Conservation (phyloP, 2,113 vertebrate genomes). For the Smithornis capensis region DNA sequence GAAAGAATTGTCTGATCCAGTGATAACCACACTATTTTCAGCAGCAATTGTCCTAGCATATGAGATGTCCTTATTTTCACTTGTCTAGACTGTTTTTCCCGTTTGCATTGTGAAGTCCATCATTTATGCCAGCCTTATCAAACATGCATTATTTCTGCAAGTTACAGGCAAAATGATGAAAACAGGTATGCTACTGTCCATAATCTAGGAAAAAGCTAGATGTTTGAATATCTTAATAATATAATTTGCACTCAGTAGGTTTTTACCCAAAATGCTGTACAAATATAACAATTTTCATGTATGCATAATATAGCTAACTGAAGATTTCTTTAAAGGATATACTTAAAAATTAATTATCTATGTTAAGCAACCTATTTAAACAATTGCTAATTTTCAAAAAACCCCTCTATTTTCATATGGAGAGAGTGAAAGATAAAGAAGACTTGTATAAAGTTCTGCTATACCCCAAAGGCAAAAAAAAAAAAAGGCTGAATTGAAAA, state of each 20-base stretch:
- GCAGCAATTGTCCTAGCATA: not conserved
- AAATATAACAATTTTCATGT: not conserved
- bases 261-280: not conserved
- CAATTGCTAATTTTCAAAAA: not conserved
- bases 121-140: not conserved
- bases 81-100: not conserved
- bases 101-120: not conserved
- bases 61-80: not conserved
- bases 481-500: conserved; percentile 29
- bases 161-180: not conserved
- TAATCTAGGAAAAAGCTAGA: not conserved
- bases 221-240: not conserved
- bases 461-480: not conserved
- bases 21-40: not conserved
- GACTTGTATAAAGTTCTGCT: not conserved
- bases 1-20: not conserved
- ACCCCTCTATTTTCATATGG: not conserved
- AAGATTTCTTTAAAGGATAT: not conserved
- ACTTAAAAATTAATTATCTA: not conserved
- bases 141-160: not conserved
- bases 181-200: not conserved
- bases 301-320: not conserved
- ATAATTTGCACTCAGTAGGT: not conserved
- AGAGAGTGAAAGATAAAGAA: not conserved
- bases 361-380: not conserved